phyloP scores from a whole-genome alignment of 2,797 vertebrate genomes.

The Myotis planiceps region DNA sequence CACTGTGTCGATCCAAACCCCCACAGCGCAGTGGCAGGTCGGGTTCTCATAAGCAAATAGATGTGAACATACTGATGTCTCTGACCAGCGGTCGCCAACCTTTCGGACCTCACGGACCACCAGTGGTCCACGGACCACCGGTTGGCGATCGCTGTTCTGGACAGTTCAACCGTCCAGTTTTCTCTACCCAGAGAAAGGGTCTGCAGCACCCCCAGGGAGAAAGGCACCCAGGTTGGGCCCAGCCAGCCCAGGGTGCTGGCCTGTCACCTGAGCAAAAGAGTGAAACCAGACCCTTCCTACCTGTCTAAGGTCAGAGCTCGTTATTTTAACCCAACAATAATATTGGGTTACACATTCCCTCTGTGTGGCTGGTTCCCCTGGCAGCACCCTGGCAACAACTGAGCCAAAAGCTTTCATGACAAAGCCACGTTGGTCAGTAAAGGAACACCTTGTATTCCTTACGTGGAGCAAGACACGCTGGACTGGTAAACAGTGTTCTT shows the following conservation, averaged over 20 bases:
- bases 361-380: neutral
- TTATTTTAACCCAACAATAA: neutral
- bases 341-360: conserved; percentile 2
- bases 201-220: neutral
- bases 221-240: neutral
- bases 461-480: neutral
- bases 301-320: neutral
- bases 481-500: neutral
- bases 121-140: too few relatives aligned
- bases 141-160: neutral
- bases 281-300: neutral
- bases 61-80: neutral
- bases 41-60: neutral
- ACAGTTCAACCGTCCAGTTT: neutral
- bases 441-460: neutral
- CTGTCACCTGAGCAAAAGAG: neutral
- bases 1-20: neutral
- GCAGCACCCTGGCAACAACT: neutral
- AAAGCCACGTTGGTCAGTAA: neutral
- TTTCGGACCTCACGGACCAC: too few relatives aligned
- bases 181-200: neutral
- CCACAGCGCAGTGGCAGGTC: neutral
- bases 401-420: conserved; percentile 47
- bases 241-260: neutral
- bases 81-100: neutral